Conservation (phyloP, 2,888 invertebrate genomes). For the Bembecia ichneumoniformis region DNA sequence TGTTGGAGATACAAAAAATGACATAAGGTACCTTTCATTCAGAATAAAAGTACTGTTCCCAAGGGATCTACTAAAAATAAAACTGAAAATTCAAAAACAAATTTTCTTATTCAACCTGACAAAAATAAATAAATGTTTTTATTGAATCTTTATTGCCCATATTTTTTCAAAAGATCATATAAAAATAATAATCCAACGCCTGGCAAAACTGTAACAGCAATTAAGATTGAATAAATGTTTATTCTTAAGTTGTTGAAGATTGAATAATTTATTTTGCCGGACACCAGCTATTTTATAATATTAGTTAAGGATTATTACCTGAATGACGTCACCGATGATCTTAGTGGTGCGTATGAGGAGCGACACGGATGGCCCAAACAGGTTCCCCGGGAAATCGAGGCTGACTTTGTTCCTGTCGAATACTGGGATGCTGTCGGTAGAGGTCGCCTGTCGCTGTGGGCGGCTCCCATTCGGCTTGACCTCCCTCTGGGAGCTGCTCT, state of each 20-base stretch:
- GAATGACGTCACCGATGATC: slow-evolving; percentile 76
- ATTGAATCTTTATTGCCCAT: too few relatives aligned
- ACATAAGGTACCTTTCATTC: too few relatives aligned
- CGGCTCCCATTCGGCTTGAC: slow-evolving; percentile 7
- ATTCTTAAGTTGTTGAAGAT: background rate
- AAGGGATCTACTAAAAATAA: too few relatives aligned
- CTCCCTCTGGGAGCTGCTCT: slow-evolving; percentile 9
- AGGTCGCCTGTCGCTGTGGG: slow-evolving; percentile 24
- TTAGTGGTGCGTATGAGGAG: slow-evolving; percentile 77
- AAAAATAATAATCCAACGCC: too few relatives aligned
- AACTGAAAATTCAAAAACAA: too few relatives aligned
- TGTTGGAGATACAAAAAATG: too few relatives aligned
- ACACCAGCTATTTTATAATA: background rate
- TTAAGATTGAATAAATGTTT: too few relatives aligned
- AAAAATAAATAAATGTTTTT: too few relatives aligned
- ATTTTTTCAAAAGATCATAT: too few relatives aligned
- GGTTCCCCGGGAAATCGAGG: slow-evolving; percentile 75
- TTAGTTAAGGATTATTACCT: slow-evolving; percentile 56
- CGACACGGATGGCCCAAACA: slow-evolving; percentile 78
- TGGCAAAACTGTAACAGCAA: too few relatives aligned
- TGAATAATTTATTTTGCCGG: background rate
- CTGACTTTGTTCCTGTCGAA: slow-evolving; percentile 77
- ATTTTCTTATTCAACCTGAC: too few relatives aligned
- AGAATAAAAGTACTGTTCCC: too few relatives aligned
- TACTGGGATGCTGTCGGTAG: slow-evolving; percentile 71